Percentiles rank a stretch among this genome's conserved stretches.
Evolutionary conservation across 2,888 invertebrate genomes (phyloP).

Genomic region (Luperina nickerlii): DNA sequence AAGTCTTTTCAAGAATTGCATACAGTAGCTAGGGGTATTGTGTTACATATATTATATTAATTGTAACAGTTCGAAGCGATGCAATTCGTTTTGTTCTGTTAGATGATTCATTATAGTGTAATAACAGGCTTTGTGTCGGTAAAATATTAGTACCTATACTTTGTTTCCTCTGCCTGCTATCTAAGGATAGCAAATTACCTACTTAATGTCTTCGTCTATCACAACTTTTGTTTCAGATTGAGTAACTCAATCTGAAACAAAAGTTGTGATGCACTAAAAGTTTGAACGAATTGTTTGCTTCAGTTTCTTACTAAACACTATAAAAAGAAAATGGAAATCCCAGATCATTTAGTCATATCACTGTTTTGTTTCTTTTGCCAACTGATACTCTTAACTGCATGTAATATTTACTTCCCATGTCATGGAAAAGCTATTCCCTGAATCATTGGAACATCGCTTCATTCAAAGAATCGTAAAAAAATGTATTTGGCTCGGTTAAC

Average conservation of each 20-base stretch:
- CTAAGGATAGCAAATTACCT: constrained; percentile 70
- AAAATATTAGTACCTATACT: constrained; percentile 56
- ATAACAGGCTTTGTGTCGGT: constrained; percentile 62
- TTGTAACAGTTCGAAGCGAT: constrained; percentile 50
- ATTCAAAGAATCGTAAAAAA: constrained; percentile 76
- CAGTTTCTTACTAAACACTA: constrained; percentile 44
- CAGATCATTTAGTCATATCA: constrained; percentile 59
- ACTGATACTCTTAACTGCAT: constrained; percentile 66
- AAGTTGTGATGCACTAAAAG: no score
- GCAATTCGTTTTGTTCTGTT: constrained; percentile 59
- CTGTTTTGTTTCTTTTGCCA: constrained; percentile 69
- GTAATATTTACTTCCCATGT: constrained; percentile 73
- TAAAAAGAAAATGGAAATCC: constrained; percentile 60
- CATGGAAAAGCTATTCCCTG: constrained; percentile 84
- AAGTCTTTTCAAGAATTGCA: constrained; percentile 30
- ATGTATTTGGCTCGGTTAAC: constrained; percentile 82
- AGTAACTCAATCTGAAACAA: no score
- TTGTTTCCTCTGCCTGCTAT: constrained; percentile 68
- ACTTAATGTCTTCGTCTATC: constrained; percentile 67
- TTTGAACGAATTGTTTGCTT: constrained; percentile 30
- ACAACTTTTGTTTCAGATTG: constrained; percentile 40
- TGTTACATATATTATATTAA: constrained; percentile 57
- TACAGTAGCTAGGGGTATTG: constrained; percentile 10
- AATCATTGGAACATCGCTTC: constrained; percentile 79
- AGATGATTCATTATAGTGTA: constrained; percentile 67